Evolutionary conservation across 1,140 invertebrate species (phyloP).

Genomic region (Cyrtorhinus lividipennis): DNA sequence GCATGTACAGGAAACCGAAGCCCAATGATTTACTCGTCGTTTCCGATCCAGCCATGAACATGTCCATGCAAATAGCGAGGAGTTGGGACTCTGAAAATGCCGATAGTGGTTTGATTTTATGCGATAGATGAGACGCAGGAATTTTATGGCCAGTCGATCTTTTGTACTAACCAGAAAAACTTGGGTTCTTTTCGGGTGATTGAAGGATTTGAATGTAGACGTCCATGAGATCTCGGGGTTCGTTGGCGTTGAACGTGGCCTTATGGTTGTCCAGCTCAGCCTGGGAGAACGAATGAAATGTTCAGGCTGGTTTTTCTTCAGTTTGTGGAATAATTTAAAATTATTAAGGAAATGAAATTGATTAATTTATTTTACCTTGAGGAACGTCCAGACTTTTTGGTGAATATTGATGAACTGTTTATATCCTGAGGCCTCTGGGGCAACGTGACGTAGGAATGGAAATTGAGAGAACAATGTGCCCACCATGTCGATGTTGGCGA

Average conservation of each 20-base stretch:
- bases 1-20: constrained; percentile 62
- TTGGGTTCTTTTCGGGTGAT: constrained; percentile 29
- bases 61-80: constrained; percentile 58
- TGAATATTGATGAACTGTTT: constrained; percentile 53
- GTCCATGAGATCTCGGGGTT: constrained; percentile 71
- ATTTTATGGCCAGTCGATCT: not conserved
- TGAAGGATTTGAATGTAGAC: constrained; percentile 55
- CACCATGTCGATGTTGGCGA: constrained; percentile 59
- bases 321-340: no score
- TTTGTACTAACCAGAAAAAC: constrained; percentile 32
- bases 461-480: constrained; percentile 62
- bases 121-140: no score
- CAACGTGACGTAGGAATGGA: constrained; percentile 48
- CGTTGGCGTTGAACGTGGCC: constrained; percentile 40
- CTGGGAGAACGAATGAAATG: constrained; percentile 26
- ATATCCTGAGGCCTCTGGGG: constrained; percentile 60
- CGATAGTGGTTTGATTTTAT: not conserved
- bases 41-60: constrained; percentile 71
- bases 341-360: no score
- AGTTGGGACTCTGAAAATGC: constrained; percentile 46
- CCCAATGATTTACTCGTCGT: constrained; percentile 62
- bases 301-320: no score
- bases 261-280: constrained; percentile 61
- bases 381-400: constrained; percentile 50
- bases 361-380: constrained; percentile 38